Base-by-base conservation (phyloP, 2,888 invertebrate genomes). In the Thereva nobilitata region DNA sequence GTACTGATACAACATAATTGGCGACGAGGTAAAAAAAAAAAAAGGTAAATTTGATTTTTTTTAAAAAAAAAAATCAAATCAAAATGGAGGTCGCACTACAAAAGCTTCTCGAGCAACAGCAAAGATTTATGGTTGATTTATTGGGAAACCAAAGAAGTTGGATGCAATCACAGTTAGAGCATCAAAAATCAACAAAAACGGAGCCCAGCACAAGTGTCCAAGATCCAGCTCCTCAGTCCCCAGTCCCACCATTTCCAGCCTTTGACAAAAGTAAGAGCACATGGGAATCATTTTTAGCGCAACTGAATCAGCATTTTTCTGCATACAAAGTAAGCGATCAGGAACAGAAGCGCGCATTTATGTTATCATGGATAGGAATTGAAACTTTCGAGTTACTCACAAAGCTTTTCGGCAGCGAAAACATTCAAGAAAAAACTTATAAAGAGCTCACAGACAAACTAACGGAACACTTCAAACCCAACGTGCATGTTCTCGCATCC, bases 401-500 rank as follows among this genome's bases (percentile, higher is more conserved):
- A 35, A 52, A 52, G 9, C 23, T 52, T 4, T 34, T 23, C 52
- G 50, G 45, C n/a, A n/a, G 41, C 38, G 56, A 65, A 5, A n/a
- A 55, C 37, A 3, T 54, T 37, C n/a, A 34, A 10, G 10, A 5
- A 5, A 65, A 55, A 47, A 47, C 65, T 10, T 65, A 38, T 34
- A 55, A 65, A 37, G 12, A 12, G 2, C 45, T 54, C 35, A 10
- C 35, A 38, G 41, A 4, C 0, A 53, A 53, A 8, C 41, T 66
- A 4, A 55, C 45, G 3, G 40, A 53, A 12, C 57, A 68, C 37
- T 68, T 53, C 34, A 65, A 53, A 38, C 41, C 38, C 34, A 59
- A 59, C 34, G 50, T 40, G 34, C 55, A 68, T 49, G 42, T 66
- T 8, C 47, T 67, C 1, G 63, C 59, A 38, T 37, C 34, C 6